These are phyloP conservation scores for Chelidonichthys spinosus DNA, from an alignment of 2,797 vertebrate species.

Conservation along the genomic window DNA sequence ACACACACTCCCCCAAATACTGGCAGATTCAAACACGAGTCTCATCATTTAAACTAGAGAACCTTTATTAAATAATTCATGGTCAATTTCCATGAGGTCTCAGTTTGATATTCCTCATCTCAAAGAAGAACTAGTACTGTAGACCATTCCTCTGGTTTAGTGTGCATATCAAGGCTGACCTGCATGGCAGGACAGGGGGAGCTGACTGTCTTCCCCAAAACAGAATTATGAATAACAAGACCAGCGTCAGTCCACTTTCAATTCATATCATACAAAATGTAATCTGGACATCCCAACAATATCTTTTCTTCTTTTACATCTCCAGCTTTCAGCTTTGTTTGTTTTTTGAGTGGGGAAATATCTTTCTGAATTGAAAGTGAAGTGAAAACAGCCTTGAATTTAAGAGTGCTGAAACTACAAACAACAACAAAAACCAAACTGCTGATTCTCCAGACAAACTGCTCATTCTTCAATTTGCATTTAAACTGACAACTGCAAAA, in stretches of 20 bases:
- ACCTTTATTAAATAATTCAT: conserved; percentile 85
- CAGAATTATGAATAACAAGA: conserved; percentile 59
- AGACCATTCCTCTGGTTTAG: conserved; percentile 72
- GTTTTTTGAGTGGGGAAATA: neutral
- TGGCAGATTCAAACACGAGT: conserved; percentile 60
- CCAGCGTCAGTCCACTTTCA: conserved; percentile 59
- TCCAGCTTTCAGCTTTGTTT: conserved; percentile 2
- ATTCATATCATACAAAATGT: conserved; percentile 36
- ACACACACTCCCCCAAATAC: neutral
- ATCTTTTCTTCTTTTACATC: conserved; percentile 4
- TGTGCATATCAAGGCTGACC: conserved; percentile 80
- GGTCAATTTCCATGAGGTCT: conserved; percentile 79
- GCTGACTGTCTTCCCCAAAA: conserved; percentile 64
- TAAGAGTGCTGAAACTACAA: conserved; percentile 58
- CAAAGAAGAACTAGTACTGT: conserved; percentile 68
- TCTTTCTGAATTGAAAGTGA: conserved; percentile 57
- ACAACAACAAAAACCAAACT: conserved; percentile 47
- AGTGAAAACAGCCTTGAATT: conserved; percentile 48
- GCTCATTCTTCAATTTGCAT: conserved; percentile 47
- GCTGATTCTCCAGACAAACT: conserved; percentile 46
- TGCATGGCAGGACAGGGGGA: conserved; percentile 81
- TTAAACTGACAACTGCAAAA: conserved; percentile 50
- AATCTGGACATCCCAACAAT: conserved; percentile 1
- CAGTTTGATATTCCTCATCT: conserved; percentile 75
- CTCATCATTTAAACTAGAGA: conserved; percentile 77